These are phyloP conservation scores for Gopherus flavomarginatus DNA, from an alignment of 2,113 vertebrate genomes.

Conservation along the genomic window DNA sequence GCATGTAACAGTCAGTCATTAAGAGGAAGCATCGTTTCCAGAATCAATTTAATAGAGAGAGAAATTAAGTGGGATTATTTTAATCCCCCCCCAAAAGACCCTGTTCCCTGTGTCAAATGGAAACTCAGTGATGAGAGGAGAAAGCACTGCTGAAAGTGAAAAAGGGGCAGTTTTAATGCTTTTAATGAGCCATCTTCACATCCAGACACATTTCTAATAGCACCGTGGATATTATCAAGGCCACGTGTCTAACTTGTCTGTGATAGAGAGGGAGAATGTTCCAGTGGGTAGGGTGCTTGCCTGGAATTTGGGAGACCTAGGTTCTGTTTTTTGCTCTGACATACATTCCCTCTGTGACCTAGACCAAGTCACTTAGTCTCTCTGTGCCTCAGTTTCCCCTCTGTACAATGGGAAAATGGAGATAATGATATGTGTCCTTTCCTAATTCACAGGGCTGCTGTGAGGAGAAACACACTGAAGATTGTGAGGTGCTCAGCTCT, in stretches of 20 bases:
- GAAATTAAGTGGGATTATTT: neutral
- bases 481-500: neutral
- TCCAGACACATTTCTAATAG: neutral
- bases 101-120: neutral
- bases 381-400: neutral
- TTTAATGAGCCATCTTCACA: neutral
- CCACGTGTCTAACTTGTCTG: neutral
- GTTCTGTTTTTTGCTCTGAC: neutral
- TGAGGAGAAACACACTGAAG: neutral
- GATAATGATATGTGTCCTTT: neutral
- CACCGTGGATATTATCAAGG: neutral
- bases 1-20: neutral
- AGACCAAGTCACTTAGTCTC: neutral
- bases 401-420: neutral
- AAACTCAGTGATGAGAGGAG: neutral
- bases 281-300: neutral
- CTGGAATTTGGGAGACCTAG: neutral
- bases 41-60: neutral
- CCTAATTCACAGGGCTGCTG: neutral
- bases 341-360: neutral
- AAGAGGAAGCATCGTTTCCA: neutral
- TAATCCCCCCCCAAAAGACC: neutral
- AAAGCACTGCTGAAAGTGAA: neutral
- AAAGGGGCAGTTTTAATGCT: neutral
- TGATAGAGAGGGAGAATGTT: neutral